phyloP scores from a whole-genome alignment of 1,140 invertebrate species.

The Drosophila orena region DNA sequence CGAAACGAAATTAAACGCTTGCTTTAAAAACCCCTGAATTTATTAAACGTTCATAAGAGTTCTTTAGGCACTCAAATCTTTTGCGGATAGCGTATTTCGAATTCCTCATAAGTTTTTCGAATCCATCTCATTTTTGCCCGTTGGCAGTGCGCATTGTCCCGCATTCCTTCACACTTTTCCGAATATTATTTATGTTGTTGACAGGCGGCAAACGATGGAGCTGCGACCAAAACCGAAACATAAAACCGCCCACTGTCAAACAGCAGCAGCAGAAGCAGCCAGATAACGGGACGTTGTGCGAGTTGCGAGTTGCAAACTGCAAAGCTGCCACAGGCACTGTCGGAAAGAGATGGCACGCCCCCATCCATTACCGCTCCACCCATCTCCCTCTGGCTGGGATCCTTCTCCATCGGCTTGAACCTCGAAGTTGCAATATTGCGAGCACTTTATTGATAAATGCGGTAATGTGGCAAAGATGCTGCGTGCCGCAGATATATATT shows the following conservation, averaged over 20 bases:
- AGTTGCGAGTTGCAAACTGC: slow-evolving; percentile 51
- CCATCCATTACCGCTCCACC: neutral
- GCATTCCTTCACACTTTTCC: slow-evolving; percentile 62
- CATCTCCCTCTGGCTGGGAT: neutral
- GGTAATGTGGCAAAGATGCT: slow-evolving; percentile 60
- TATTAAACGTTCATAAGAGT: neutral
- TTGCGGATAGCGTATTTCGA: slow-evolving; percentile 7
- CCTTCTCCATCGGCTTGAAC: slow-evolving; percentile 4
- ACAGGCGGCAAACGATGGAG: slow-evolving; percentile 54
- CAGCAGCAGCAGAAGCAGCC: slow-evolving; percentile 34
- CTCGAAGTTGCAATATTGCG: slow-evolving; percentile 31
- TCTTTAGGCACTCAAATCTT: too few relatives aligned
- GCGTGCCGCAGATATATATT: slow-evolving; percentile 24
- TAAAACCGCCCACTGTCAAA: slow-evolving; percentile 70
- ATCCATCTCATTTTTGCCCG: slow-evolving; percentile 19
- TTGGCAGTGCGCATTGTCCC: slow-evolving; percentile 31
- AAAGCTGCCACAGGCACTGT: slow-evolving; percentile 41
- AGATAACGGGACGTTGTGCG: slow-evolving; percentile 72
- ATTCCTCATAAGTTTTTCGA: neutral
- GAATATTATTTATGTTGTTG: slow-evolving; percentile 80
- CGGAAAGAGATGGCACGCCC: slow-evolving; percentile 22
- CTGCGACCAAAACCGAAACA: slow-evolving; percentile 66
- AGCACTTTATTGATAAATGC: slow-evolving; percentile 74
- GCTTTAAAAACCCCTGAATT: too few relatives aligned
- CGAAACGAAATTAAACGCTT: too few relatives aligned